Conservation (phyloP, 2,113 vertebrate species). For the Cairina moschata region DNA sequence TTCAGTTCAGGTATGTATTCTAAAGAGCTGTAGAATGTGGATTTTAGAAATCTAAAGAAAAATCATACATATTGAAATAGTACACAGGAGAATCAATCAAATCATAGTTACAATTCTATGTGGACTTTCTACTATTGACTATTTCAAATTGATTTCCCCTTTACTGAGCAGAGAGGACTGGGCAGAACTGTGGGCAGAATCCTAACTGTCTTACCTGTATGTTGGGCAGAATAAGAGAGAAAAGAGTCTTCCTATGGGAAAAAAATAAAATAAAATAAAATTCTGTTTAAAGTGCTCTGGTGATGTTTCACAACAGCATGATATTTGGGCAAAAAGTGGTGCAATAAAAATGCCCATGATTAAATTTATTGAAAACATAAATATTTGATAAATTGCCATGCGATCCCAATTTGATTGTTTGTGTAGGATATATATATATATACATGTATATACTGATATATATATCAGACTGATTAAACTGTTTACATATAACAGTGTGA, state of each 20-base stretch:
- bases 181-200: not conserved
- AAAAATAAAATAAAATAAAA: not conserved
- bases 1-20: not conserved
- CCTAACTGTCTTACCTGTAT: not conserved
- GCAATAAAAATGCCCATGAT: not conserved
- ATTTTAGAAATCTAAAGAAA: not conserved
- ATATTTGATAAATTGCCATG: not conserved
- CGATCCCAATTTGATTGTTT: not conserved
- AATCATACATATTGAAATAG: not conserved
- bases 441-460: no score
- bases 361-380: not conserved
- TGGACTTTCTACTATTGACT: not conserved
- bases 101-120: not conserved
- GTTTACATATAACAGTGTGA: not conserved
- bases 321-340: not conserved
- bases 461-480: no score
- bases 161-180: not conserved
- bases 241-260: fast-evolving
- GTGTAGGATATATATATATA: not conserved
- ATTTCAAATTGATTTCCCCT: not conserved
- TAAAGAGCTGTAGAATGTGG: fast-evolving
- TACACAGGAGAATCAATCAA: not conserved
- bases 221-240: not conserved
- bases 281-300: not conserved
- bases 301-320: not conserved